Evolutionary conservation across 2,888 invertebrate genomes (phyloP), one percentile per base, ranked within the genome.

Genomic region (Apamea monoglypha): DNA sequence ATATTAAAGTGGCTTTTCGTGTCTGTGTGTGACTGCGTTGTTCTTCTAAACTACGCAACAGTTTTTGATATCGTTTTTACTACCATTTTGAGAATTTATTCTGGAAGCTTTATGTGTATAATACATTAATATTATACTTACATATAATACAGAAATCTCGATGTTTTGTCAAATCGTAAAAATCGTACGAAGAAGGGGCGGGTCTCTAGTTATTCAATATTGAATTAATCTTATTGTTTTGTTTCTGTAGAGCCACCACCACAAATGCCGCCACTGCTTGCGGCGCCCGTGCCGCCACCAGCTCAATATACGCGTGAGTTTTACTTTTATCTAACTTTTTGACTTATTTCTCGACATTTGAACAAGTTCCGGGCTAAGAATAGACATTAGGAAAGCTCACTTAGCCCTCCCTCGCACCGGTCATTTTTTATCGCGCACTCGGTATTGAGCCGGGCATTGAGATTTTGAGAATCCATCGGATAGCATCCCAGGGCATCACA

Each of bases 251-350:
- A 87, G n/a, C 95, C 91, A 85, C 94, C 88, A 66, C 93, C 92
- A 44, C 94, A 94, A 56, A 74, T 95, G 81, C 93, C 93, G 40
- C 93, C 95, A n/a, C 61, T 95, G 75, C 84, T 96, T n/a, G 93
- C 91, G 7, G 95, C 94, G 64, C 96, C 96, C 16, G 95, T 95
- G 5, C 96, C 95, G 10, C 95, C 95, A 14, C 94, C 95, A 29
- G 94, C 88, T 79, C 96, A 95, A 82, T 96, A 94, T 78, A 63
- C 91, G 64, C 91, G 96, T 96, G 90, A 95, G 95, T 71, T n/a
- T n/a, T 5, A 71, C n/a, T 59, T 71, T 12, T 71, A 32, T 10
- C 6, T 50, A 32, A 40, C 40, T 4, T 21, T 18, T 25, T 4
- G 47, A 2, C 50, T 25, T 70, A 8, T 25, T 21, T 47, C 7